phyloP scores from a whole-genome alignment of 2,113 vertebrate genomes.

The Aphelocoma coerulescens region DNA sequence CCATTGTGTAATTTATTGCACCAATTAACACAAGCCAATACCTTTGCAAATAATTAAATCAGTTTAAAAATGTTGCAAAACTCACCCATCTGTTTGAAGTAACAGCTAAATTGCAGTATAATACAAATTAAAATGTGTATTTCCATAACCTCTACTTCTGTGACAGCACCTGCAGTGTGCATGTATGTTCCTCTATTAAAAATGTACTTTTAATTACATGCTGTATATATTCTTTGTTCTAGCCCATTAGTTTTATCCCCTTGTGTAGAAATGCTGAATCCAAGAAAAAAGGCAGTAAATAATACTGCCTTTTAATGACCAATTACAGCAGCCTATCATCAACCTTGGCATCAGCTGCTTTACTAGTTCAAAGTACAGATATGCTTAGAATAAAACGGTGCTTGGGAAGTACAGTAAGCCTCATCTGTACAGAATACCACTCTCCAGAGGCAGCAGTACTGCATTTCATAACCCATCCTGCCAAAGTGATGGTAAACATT shows the following conservation, averaged over 20 bases:
- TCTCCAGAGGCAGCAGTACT: not conserved
- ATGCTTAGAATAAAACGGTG: not conserved
- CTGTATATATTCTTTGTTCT: constrained; percentile 27
- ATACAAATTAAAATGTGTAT: constrained; percentile 13
- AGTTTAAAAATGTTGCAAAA: constrained; percentile 4
- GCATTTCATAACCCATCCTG: not conserved
- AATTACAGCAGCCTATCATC: constrained; percentile 13
- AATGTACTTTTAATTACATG: constrained; percentile 37
- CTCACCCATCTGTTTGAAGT: constrained; percentile 47
- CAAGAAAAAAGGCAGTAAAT: constrained; percentile 39
- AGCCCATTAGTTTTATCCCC: constrained; percentile 51
- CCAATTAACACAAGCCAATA: constrained; percentile 53
- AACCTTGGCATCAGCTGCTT: not conserved
- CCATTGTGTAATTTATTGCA: constrained; percentile 33
- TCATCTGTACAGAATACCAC: not conserved
- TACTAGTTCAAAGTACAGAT: not conserved
- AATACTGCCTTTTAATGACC: constrained; percentile 36
- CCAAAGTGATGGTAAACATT: not conserved
- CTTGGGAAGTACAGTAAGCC: not conserved
- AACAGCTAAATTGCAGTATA: constrained; percentile 8
- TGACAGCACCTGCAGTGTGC: not conserved
- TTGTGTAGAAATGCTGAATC: constrained; percentile 45
- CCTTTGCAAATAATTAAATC: constrained; percentile 54
- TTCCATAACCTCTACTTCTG: constrained; percentile 12
- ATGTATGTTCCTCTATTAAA: not conserved